Conservation (phyloP, 37 sponge, comb jelly and placozoan species). For the Ephydatia muelleri region DNA sequence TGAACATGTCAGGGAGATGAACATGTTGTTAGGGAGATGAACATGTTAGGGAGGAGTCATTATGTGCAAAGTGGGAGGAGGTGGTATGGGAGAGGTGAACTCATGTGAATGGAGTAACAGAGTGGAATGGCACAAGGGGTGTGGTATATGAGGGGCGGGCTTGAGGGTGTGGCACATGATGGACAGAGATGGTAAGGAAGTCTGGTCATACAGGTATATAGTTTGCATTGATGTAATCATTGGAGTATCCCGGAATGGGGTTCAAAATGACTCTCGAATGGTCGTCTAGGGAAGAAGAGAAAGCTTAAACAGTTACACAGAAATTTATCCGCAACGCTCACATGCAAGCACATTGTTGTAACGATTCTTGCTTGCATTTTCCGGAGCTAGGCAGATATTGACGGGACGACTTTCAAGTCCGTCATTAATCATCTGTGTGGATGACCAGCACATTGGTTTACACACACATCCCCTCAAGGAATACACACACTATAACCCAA, state of each 20-base stretch:
- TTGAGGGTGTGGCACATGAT: neutral
- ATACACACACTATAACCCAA: no score
- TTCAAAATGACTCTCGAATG: constrained; percentile 50
- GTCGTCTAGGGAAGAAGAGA: constrained; percentile 39
- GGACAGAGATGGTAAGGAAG: neutral
- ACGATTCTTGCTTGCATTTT: no score
- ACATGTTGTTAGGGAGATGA: no score
- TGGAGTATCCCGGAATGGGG: constrained; percentile 28
- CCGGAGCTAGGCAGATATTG: no score
- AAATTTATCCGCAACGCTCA: no score
- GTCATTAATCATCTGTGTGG: neutral
- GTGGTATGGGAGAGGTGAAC: neutral
- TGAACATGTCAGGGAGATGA: no score
- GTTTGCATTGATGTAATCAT: constrained; percentile 82
- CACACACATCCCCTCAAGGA: no score
- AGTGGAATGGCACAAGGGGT: neutral
- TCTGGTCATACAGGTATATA: constrained; percentile 54
- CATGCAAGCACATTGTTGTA: no score
- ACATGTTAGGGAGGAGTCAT: no score
- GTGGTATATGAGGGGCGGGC: neutral
- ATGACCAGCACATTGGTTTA: neutral
- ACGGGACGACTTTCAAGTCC: neutral
- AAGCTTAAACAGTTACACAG: neutral
- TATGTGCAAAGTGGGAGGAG: neutral
- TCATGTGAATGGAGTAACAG: neutral